Conservation (phyloP, 2,113 vertebrate species). For the Brachyhypopomus gauderio region DNA sequence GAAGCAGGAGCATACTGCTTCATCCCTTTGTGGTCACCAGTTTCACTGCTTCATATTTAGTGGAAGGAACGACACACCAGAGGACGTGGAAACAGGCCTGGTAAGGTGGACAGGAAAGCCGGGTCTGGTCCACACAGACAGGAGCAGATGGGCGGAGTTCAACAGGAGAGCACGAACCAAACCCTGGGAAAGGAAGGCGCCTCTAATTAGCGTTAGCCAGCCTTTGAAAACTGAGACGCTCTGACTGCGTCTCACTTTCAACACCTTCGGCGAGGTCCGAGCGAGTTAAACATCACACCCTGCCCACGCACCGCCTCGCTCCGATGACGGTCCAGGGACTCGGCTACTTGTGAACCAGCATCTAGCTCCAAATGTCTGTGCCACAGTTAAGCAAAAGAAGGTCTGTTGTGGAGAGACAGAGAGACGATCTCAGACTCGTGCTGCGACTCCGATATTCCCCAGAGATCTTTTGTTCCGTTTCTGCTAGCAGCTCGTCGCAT, state of each 20-base stretch:
- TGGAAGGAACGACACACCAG: too few species aligned
- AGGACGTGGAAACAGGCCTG: too few species aligned
- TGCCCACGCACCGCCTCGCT: neutral
- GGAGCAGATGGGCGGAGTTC: neutral
- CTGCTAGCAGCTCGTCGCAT: neutral
- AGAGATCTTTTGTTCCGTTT: too few species aligned
- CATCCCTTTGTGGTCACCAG: too few species aligned
- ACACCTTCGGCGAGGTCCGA: neutral
- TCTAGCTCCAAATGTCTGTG: neutral
- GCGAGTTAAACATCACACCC: neutral
- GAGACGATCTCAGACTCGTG: too few species aligned
- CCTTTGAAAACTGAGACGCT: neutral
- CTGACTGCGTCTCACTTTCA: neutral
- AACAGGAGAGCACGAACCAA: neutral
- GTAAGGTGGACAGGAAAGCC: too few species aligned
- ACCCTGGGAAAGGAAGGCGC: neutral
- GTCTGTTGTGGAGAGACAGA: too few species aligned
- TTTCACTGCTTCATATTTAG: too few species aligned
- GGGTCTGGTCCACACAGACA: too few species aligned
- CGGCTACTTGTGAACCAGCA: neutral
- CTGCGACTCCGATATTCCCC: too few species aligned
- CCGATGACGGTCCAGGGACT: neutral
- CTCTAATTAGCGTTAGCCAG: slow-evolving; percentile 4
- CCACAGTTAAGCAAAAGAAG: too few species aligned
- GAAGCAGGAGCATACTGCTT: too few species aligned